Base-by-base conservation (phyloP, 2,797 vertebrate species). In the Pteropus rufus region DNA sequence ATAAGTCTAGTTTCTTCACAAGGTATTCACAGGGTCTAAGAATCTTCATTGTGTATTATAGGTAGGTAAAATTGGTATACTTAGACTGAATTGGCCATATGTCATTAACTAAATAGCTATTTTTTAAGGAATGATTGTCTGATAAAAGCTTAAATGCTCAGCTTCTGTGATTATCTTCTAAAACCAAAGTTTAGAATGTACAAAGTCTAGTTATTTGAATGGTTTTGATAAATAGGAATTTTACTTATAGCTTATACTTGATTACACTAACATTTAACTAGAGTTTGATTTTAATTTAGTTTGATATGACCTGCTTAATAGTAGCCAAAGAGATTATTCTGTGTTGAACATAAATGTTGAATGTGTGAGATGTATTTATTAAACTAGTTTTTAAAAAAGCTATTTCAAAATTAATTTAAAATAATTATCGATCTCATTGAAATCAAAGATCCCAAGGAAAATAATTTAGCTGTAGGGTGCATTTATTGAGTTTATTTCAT, bases 401-500 rank as follows among this genome's bases (percentile, higher is more conserved):
- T 80, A 36, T 89, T 86, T 21, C 19, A 81, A 82, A 85, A 62
- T 80, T 91, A 73, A 79, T 65, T 93, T 54, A 24, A 96, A 93
- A 72, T 67, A 70, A 64, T 58, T 73, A 7, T 64, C 84, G 21
- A 23, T 70, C 15, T 79, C 64, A 82, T 54, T 64, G 64, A 96
- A 93, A 52, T 76, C 36, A 81, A 76, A 87, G 58, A 75, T 79
- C 44, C 9, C 39, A 83, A 92, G 56, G 86, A 64, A 82, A 94
- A 44, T 54, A 92, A 75, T 60, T 95, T 34, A 96, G 14, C 7
- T 93, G 10, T 83, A 60, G 24, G 2, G 26, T 87, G 6, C 6
- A 67, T 77, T 89, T 92, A 73, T 46, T 94, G 44, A 87, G 10
- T 92, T 83, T 76, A 76, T 91, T 62, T 94, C 36, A 77, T 88